Evolutionary conservation across 2,797 vertebrate genomes (phyloP), one percentile per base, ranked within the genome.

Genomic region (Acrossocheilus wenchowensis): DNA sequence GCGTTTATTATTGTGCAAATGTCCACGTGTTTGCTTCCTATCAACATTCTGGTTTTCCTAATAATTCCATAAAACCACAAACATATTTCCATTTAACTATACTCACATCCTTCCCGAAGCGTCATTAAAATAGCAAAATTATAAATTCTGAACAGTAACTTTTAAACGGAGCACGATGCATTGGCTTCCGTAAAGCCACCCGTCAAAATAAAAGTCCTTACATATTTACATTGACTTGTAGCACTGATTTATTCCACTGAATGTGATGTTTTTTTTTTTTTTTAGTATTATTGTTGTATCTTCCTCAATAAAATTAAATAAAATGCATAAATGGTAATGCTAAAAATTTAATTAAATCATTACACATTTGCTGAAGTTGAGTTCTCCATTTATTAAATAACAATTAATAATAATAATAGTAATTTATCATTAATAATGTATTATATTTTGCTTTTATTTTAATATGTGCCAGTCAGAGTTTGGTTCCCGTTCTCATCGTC

Each of bases 151-250:
- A 79, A 36, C 19, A 15, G 48, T 48, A 34, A 71, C 83, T 79
- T 79, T 71, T 36, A 48, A 71, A 62, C 39, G 4, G 17, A 6
- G 26, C 15, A 30, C 45, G 0, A 1, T 5, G 4, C 2, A 23
- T 5, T 43, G 26, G 5, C 83, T 85, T 85, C 77, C 83, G 50
- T 21, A 23, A 84, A 0, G 10, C 5, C 26, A 26, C 43, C 41
- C 17, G 23, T 86, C 84, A 86, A 74, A 86, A 66, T 86, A 86
- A 86, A 86, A 66, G 84, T 81, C 43, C 41, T 8, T 0, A 21
- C 2, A 12, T 4, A n/a, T 7, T 26, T 5, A 19, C 23, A 2
- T 0, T 1, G 21, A 39, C 21, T 26, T 14, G 9, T 23, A 30
- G 17, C 75, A 30, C 39, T 66, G 60, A 81, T 78, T 78, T 57